A percentile compares a stretch with the other conserved stretches of the same genome.
Evolutionary conservation across 2,113 vertebrate genomes (phyloP).

Genomic region (Daubentonia madagascariensis): DNA sequence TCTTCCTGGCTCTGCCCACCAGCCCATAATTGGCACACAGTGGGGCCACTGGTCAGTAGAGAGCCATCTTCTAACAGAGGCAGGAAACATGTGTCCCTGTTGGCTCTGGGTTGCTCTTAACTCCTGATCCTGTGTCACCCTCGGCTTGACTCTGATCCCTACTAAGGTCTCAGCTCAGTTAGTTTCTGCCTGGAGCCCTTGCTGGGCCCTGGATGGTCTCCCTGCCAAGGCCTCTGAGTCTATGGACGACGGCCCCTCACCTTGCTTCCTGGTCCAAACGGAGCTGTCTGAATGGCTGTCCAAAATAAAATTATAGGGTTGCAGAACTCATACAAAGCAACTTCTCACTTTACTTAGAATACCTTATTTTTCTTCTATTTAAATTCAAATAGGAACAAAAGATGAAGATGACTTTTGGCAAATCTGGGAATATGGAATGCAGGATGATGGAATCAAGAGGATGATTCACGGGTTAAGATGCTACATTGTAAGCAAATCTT

Average conservation of each 20-base stretch:
- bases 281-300: neutral
- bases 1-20: neutral
- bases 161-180: neutral
- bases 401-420: conserved; percentile 24
- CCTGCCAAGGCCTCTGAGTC: neutral
- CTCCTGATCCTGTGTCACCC: neutral
- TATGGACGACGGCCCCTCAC: neutral
- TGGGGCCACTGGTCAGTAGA: neutral
- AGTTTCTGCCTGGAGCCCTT: neutral
- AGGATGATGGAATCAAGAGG: neutral
- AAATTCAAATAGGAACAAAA: conserved; percentile 11
- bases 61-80: neutral
- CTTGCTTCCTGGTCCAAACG: neutral
- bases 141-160: neutral
- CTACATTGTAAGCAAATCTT: neutral
- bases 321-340: neutral
- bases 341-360: neutral
- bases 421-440: neutral
- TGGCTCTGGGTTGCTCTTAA: neutral
- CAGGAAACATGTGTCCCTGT: neutral
- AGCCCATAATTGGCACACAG: neutral
- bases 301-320: neutral
- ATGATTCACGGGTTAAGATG: neutral
- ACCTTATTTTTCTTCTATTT: neutral
- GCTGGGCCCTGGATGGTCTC: neutral